phyloP scores from a whole-genome alignment of 2,888 invertebrate genomes.

The Lobophora halterata region DNA sequence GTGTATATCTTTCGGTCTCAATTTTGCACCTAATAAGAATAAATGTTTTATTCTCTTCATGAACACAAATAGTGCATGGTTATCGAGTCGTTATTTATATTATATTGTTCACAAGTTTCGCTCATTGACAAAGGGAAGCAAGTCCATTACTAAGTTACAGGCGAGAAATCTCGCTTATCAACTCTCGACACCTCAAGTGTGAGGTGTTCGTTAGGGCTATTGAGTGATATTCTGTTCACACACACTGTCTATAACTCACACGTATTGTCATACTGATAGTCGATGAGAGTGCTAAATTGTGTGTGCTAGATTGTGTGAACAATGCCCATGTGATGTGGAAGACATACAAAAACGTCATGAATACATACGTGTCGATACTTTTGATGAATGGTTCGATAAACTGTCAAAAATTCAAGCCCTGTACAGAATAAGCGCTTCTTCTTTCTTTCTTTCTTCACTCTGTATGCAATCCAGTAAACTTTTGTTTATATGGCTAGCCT shows the following conservation, averaged over 20 bases:
- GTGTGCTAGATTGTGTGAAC: constrained; percentile 12
- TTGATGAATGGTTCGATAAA: constrained; percentile 1
- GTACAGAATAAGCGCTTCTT: no score
- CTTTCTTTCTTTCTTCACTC: no score
- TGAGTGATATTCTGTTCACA: constrained; percentile 30
- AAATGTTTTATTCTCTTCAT: no score
- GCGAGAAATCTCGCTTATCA: constrained; percentile 27
- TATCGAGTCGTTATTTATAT: constrained; percentile 1
- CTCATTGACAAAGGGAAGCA: constrained; percentile 10
- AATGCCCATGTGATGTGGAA: not conserved
- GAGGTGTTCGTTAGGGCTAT: constrained; percentile 47
- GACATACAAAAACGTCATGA: not conserved
- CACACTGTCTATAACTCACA: constrained; percentile 30
- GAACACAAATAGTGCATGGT: no score
- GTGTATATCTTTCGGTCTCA: no score
- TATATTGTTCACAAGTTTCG: not conserved
- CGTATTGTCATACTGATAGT: constrained; percentile 30
- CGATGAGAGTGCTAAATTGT: constrained; percentile 38
- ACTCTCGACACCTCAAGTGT: constrained; percentile 28
- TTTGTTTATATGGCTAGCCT: constrained; percentile 8
- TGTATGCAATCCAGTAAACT: no score
- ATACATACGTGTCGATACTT: constrained; percentile 6
- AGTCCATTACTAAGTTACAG: constrained; percentile 32
- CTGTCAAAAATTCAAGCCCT: no score
- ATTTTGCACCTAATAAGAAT: no score